phyloP scores from a whole-genome alignment of 2,113 vertebrate species.

The Pangasianodon hypophthalmus region DNA sequence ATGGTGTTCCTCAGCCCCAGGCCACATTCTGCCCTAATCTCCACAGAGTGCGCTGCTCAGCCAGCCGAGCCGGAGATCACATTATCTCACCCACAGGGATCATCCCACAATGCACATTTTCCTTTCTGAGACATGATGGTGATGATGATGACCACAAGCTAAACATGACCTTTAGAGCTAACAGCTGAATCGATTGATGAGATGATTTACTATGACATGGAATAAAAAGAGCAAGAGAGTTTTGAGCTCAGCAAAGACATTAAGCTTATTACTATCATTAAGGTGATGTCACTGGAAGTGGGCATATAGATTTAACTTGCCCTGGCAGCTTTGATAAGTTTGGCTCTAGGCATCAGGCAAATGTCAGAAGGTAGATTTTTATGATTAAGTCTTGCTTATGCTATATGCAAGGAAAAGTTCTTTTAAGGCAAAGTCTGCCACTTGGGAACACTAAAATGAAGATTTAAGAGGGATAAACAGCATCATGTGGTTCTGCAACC shows the following conservation, averaged over 20 bases:
- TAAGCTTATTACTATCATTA: not conserved
- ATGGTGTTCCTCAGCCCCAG: conserved; percentile 23
- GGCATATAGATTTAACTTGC: not conserved
- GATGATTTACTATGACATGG: conserved; percentile 14
- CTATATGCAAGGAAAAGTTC: not conserved
- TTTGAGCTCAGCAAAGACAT: not conserved
- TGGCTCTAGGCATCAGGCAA: not conserved
- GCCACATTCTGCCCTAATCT: conserved; percentile 38
- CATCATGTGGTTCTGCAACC: too few species aligned
- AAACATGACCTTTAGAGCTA: conserved; percentile 38
- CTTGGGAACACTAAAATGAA: not conserved
- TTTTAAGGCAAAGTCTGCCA: not conserved
- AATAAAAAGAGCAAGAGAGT: not conserved
- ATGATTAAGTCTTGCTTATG: not conserved
- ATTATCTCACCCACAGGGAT: conserved; percentile 41
- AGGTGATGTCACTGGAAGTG: not conserved
- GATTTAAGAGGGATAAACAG: not conserved
- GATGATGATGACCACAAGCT: conserved; percentile 30
- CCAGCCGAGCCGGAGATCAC: conserved; percentile 33
- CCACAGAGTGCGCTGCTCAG: conserved; percentile 32
- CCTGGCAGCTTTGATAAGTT: not conserved
- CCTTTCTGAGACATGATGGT: conserved; percentile 23
- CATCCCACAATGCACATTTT: conserved; percentile 7
- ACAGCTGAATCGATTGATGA: not conserved
- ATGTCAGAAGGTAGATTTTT: not conserved